These are phyloP conservation scores for Notospermus geniculatus DNA, from an alignment of 1,140 invertebrate species.

Conservation along the genomic window DNA sequence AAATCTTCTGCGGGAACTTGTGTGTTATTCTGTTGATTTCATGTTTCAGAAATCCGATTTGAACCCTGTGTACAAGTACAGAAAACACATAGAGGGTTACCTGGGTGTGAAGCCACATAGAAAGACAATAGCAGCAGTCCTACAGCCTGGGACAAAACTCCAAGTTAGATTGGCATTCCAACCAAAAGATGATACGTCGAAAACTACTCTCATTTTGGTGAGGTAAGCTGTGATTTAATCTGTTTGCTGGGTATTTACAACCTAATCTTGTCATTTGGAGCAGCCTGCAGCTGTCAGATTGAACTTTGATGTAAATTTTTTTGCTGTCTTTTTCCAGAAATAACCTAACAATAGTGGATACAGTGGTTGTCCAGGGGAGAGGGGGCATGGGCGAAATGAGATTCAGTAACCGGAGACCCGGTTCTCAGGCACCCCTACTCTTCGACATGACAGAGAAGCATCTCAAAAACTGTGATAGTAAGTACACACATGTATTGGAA, in stretches of 20 bases:
- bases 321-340: constrained; percentile 65
- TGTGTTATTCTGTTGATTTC: constrained; percentile 7
- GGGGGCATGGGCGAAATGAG: constrained; percentile 83
- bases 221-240: constrained; percentile 44
- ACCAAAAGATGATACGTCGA: constrained; percentile 57
- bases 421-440: constrained; percentile 59
- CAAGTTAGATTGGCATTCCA: constrained; percentile 59
- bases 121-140: constrained; percentile 57
- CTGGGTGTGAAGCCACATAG: constrained; percentile 54
- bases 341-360: constrained; percentile 90
- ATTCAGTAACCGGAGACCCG: constrained; percentile 85
- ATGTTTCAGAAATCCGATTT: constrained; percentile 28
- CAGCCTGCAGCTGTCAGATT: too few species aligned
- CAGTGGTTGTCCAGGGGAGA: constrained; percentile 74
- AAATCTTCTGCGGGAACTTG: too few species aligned
- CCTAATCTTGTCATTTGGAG: too few species aligned
- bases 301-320: neutral
- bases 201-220: constrained; percentile 60
- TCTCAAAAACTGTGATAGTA: constrained; percentile 76
- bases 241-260: too few species aligned
- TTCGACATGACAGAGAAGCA: constrained; percentile 82
- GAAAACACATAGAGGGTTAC: constrained; percentile 55
- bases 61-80: constrained; percentile 51
- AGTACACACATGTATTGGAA: constrained; percentile 35
- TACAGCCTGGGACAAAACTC: constrained; percentile 58